Base-by-base conservation (phyloP, 2,113 vertebrate species). In the Azemiops feae region DNA sequence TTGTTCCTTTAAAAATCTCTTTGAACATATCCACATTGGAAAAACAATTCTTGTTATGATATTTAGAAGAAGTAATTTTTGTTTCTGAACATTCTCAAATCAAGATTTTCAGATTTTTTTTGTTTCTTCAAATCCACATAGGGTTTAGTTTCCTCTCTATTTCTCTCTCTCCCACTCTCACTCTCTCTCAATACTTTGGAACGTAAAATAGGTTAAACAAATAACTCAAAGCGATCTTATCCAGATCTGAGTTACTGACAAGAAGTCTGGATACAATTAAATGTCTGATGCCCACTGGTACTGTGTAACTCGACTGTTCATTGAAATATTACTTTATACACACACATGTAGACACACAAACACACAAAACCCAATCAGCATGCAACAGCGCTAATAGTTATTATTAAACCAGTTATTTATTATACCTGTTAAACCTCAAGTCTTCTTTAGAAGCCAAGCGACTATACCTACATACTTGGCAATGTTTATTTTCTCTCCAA, bases 341-440 rank as follows among this genome's bases (percentile, higher is more conserved):
- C n/a, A 39, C 93, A 94, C 43, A 39, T 45, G 91, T 22, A 39
- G 16, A 92, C 91, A 20, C 64, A 53, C 23, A n/a, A 92, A 94
- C 47, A n/a, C 39, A 92, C 34, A 54, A 92, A 87, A 96, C 39
- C 45, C 4, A 87, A 91, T 64, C 91, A 5, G 64, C 60, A 92
- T 74, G 81, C 87, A 87, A 93, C 69, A 53, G 0, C 86, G 89
- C 86, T 50, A 25, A 0, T 93, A 91, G 4, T 0, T 60, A 54
- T 54, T 57, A 39, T 64, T 93, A 94, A 92, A 74, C 47, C 90
- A 69, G 14, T 0, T 34, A 69, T 69, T 69, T 69, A 34, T 69
- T 34, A 14, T 97, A 99, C 99, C 98, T 99, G 98, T 97, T 99
- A 97, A 99, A 99, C 94, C 98, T 97, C 97, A 98, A 96, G 50